phyloP scores from a whole-genome alignment of 2,888 invertebrate genomes.

The Mythimna loreyi region DNA sequence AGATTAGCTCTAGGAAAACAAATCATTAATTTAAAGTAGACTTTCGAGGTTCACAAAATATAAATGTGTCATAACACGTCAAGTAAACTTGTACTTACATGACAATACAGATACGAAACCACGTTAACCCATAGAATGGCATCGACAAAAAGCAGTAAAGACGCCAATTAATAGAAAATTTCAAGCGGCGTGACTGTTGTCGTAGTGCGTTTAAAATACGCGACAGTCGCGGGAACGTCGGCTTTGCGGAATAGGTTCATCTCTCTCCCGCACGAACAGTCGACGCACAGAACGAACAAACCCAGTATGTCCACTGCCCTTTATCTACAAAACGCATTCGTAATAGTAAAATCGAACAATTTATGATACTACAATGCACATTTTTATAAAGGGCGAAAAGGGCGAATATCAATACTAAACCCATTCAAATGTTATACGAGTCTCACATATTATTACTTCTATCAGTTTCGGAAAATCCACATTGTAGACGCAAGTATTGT shows the following conservation, averaged over 20 bases:
- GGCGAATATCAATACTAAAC: slow-evolving; percentile 67
- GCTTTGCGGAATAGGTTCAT: slow-evolving; percentile 68
- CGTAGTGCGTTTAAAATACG: slow-evolving; percentile 81
- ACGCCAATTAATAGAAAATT: slow-evolving; percentile 85
- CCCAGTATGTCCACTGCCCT: slow-evolving; percentile 67
- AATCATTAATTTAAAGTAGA: slow-evolving; percentile 66
- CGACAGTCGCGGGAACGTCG: slow-evolving; percentile 67
- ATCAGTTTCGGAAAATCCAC: slow-evolving; percentile 49
- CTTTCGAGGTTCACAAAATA: slow-evolving; percentile 66
- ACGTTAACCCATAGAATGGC: slow-evolving; percentile 75
- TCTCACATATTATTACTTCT: slow-evolving; percentile 52
- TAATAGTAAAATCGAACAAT: slow-evolving; percentile 80
- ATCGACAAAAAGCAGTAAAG: slow-evolving; percentile 82
- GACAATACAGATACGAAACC: slow-evolving; percentile 77
- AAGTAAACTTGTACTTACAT: slow-evolving; percentile 71
- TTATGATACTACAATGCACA: slow-evolving; percentile 76
- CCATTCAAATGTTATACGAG: slow-evolving; percentile 64
- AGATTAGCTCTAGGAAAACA: slow-evolving; percentile 65
- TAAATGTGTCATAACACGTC: slow-evolving; percentile 73
- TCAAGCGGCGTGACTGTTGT: slow-evolving; percentile 81
- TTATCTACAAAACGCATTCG: slow-evolving; percentile 77
- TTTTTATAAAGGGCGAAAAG: slow-evolving; percentile 75
- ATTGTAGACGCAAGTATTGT: slow-evolving; percentile 62
- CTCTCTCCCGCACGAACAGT: slow-evolving; percentile 72
- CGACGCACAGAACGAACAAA: slow-evolving; percentile 66